A percentile compares a stretch with the other conserved stretches of the same genome.
Conservation (phyloP, 1,140 invertebrate species). For the Dendroctonus valens region DNA sequence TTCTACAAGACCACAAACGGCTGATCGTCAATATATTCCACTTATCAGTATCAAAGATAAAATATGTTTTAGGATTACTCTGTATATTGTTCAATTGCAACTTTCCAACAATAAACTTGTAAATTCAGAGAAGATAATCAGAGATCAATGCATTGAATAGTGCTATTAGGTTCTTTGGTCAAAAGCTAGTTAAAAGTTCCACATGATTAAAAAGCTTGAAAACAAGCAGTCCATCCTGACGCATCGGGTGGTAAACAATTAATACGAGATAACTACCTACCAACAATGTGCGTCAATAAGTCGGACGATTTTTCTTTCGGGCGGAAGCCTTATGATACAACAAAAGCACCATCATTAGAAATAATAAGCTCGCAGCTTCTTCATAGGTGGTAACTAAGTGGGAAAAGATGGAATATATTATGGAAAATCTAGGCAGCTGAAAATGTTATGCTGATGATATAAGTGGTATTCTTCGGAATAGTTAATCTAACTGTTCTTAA, state of each 20-base stretch:
- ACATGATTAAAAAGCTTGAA: not conserved
- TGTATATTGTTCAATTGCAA: too few relatives aligned
- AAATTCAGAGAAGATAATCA: too few relatives aligned
- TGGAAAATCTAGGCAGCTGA: not conserved
- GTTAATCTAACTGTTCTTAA: too few relatives aligned
- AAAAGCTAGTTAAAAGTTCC: not conserved
- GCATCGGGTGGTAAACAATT: conserved; percentile 30
- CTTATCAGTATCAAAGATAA: too few relatives aligned
- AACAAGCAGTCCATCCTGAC: conserved; percentile 12
- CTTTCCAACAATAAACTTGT: too few relatives aligned
- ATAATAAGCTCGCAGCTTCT: conserved; percentile 29
- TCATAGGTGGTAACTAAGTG: conserved; percentile 30
- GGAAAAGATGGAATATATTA: not conserved
- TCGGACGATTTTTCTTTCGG: conserved; percentile 30
- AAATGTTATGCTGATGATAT: not conserved
- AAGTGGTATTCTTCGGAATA: too few relatives aligned
- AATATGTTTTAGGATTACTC: too few relatives aligned
- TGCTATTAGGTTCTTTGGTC: too few relatives aligned
- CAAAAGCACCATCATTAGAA: conserved; percentile 33
- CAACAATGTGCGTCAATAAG: conserved; percentile 30
- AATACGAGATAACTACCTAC: conserved; percentile 25
- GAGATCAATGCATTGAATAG: too few relatives aligned
- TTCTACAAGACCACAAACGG: too few relatives aligned
- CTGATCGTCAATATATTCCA: too few relatives aligned
- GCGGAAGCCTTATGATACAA: conserved; percentile 23